These are phyloP conservation scores for Cryptoprocta ferox DNA, from an alignment of 2,797 vertebrate species.

Conservation along the genomic window DNA sequence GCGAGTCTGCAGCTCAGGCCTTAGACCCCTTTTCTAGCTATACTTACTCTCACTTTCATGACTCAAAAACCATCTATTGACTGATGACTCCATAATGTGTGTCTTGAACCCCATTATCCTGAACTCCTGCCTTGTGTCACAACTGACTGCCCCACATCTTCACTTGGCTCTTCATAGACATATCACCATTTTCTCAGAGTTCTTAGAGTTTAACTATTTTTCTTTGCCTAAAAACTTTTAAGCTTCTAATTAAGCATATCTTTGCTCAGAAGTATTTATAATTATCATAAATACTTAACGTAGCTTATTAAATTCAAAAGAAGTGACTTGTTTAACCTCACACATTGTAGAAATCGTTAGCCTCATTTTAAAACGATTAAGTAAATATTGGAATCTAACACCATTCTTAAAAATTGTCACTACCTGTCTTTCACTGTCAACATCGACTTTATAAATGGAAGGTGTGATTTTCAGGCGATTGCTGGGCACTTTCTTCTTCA, in stretches of 20 bases:
- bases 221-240: constrained; percentile 33
- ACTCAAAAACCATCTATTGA: not conserved
- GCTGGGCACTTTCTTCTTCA: not conserved
- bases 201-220: constrained; percentile 43
- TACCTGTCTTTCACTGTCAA: constrained; percentile 26
- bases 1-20: not conserved
- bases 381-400: constrained; percentile 54
- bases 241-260: constrained; percentile 31
- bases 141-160: not conserved
- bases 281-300: constrained; percentile 39
- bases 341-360: constrained; percentile 33
- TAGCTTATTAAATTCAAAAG: constrained; percentile 60
- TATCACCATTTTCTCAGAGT: not conserved
- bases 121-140: not conserved
- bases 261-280: constrained; percentile 6
- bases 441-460: not conserved
- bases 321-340: constrained; percentile 17
- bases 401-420: constrained; percentile 34
- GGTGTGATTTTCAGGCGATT: constrained; percentile 13
- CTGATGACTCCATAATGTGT: not conserved
- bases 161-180: not conserved
- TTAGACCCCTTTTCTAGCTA: not conserved
- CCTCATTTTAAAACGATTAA: constrained; percentile 59
- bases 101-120: not conserved
- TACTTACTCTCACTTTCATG: not conserved